Conservation (phyloP, 2,797 vertebrate genomes). For the Parauchenoglanis ngamensis region DNA sequence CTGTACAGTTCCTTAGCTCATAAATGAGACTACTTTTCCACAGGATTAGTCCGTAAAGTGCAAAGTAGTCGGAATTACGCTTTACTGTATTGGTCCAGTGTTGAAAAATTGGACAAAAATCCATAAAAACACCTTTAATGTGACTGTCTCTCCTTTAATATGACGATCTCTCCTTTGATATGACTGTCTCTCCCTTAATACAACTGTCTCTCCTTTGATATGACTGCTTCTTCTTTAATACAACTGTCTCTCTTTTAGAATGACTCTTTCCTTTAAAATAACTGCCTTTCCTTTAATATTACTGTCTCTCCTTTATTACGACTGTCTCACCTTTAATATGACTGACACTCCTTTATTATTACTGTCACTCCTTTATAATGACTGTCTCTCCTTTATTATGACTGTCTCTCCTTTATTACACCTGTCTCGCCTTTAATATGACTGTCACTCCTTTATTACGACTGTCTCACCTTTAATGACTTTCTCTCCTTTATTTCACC, state of each 20-base stretch:
- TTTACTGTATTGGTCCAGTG: neutral
- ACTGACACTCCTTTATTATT: neutral
- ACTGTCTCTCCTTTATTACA: neutral
- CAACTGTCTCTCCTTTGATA: neutral
- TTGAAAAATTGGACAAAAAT: neutral
- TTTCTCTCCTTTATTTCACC: neutral
- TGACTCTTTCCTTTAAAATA: neutral
- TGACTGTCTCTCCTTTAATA: neutral
- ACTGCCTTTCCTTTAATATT: neutral
- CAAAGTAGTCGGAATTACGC: neutral
- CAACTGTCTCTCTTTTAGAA: neutral
- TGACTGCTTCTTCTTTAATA: neutral
- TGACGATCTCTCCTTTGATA: neutral
- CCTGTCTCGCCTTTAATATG: neutral
- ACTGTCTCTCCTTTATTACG: neutral
- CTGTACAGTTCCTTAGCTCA: neutral
- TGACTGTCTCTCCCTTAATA: neutral
- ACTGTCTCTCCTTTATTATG: neutral
- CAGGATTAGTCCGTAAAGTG: neutral
- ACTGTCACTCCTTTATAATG: neutral
- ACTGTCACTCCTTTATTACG: neutral
- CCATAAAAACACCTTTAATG: neutral
- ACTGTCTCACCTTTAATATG: neutral
- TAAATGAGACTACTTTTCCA: neutral
- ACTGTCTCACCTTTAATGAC: neutral